Base-by-base conservation (phyloP, 2,797 vertebrate genomes). In the Petrocephalus sullivani region DNA sequence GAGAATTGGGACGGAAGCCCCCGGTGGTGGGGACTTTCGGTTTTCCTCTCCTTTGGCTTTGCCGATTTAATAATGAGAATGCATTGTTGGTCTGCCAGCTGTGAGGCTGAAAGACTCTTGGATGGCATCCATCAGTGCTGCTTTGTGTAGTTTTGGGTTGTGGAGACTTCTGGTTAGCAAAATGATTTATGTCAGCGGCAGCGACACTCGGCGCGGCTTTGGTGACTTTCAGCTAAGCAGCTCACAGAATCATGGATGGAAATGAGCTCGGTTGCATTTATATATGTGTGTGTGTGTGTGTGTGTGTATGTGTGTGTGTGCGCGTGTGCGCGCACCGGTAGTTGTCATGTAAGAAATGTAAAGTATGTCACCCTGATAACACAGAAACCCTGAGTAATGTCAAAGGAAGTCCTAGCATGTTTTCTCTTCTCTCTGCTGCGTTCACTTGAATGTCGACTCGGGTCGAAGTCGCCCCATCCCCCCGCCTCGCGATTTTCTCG, bases 291-390 rank as follows among this genome's bases (percentile, higher is more conserved):
- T 1, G 4, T 61, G 58, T 61, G n/a, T 2, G 4, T 12, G 16
- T 41, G 37, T 1, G 37, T 41, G 37, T 41, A n/a, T 21, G 14
- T 1, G 4, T 61, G 58, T 61, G n/a, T 2, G 4, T 12, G 16
- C 3, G 37, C 3, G 37, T 41, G 37, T 41, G 37, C 28, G 10
- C 0, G 12, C 0, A 12, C 64, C 12, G 3, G 64, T 71, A 6
- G 12, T 0, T 12, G 56, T 51, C 23, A 14, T 3, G 5, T 82
- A 19, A 90, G 89, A 87, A 87, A 89, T 89, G 88, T 61, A 23
- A 85, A 87, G 60, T 5, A 86, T 87, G 89, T 82, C 41, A 19
- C 71, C 19, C 1, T 53, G 56, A 46, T 61, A 53, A 37, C 82
- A 58, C 49, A 7, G 57, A 87, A 87, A 87, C 57, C 9, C 41